Evolutionary conservation across 2,113 vertebrate genomes (phyloP).

Genomic region (Prietella phreatophila): DNA sequence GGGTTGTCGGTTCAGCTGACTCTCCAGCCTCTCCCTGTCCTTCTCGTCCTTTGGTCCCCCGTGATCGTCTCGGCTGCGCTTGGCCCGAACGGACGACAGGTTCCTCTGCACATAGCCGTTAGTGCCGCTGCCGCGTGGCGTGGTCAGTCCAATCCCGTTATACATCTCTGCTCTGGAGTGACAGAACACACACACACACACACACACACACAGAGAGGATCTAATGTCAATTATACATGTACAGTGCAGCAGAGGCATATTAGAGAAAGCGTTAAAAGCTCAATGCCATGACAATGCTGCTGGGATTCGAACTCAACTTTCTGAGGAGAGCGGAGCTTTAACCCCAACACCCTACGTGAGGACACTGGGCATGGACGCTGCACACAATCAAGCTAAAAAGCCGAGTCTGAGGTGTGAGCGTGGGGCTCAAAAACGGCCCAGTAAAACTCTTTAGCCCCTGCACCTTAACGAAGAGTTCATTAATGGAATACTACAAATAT

Average conservation of each 20-base stretch:
- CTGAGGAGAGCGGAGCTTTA: background rate
- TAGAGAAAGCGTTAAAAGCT: background rate
- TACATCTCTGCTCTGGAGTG: conserved; percentile 76
- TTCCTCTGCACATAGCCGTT: conserved; percentile 93
- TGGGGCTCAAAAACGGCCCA: no score
- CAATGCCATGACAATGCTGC: no score
- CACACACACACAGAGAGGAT: background rate
- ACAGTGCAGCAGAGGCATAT: no score
- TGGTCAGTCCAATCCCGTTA: conserved; percentile 91
- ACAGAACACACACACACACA: background rate
- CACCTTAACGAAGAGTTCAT: background rate
- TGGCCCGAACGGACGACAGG: conserved; percentile 83
- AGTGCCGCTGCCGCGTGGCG: conserved; percentile 89
- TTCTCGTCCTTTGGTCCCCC: conserved; percentile 77
- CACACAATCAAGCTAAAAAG: background rate
- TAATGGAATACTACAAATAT: background rate
- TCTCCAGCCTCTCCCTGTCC: conserved; percentile 84
- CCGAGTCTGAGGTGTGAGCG: background rate
- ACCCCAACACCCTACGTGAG: background rate
- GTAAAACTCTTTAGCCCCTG: no score
- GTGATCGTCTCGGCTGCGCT: conserved; percentile 82
- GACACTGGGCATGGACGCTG: background rate
- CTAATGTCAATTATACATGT: no score
- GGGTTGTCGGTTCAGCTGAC: conserved; percentile 84
- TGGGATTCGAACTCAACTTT: background rate